Percentiles rank a stretch among this genome's conserved stretches.
Evolutionary conservation across 2,113 vertebrate genomes (phyloP).

Genomic region (Kryptolebias marmoratus): DNA sequence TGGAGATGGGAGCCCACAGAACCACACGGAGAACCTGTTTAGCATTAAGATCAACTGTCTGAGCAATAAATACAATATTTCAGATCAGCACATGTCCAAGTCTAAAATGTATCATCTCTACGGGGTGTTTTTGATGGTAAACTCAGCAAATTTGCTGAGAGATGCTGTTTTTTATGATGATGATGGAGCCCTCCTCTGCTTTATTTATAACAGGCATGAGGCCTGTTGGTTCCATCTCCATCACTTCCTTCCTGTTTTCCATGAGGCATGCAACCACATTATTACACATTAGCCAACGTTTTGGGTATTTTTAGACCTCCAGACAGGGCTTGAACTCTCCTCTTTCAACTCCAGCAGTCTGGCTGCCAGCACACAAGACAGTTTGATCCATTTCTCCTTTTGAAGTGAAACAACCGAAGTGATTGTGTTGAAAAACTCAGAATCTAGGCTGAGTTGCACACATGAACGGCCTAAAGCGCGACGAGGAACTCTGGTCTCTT

Average conservation of each 20-base stretch:
- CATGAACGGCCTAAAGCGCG: slow-evolving; percentile 15
- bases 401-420: slow-evolving; percentile 55
- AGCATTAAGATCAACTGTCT: not conserved
- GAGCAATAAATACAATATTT: not conserved
- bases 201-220: slow-evolving; percentile 1
- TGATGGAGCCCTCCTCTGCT: not conserved
- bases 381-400: slow-evolving; percentile 32
- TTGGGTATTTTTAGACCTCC: slow-evolving; percentile 44
- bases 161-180: not conserved
- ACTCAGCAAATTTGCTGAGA: not conserved
- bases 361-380: slow-evolving; percentile 26
- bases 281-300: slow-evolving; percentile 41
- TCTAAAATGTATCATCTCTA: not conserved
- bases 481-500: too few relatives aligned
- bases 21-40: not conserved
- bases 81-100: not conserved
- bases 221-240: slow-evolving; percentile 5
- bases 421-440: slow-evolving; percentile 30
- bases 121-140: slow-evolving; percentile 1
- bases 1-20: not conserved
- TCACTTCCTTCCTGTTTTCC: slow-evolving; percentile 11
- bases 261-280: slow-evolving; percentile 31
- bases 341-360: slow-evolving; percentile 39
- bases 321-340: slow-evolving; percentile 41
- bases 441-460: not conserved